Conservation (phyloP, 2,113 vertebrate genomes). For the Podarcis cretensis region DNA sequence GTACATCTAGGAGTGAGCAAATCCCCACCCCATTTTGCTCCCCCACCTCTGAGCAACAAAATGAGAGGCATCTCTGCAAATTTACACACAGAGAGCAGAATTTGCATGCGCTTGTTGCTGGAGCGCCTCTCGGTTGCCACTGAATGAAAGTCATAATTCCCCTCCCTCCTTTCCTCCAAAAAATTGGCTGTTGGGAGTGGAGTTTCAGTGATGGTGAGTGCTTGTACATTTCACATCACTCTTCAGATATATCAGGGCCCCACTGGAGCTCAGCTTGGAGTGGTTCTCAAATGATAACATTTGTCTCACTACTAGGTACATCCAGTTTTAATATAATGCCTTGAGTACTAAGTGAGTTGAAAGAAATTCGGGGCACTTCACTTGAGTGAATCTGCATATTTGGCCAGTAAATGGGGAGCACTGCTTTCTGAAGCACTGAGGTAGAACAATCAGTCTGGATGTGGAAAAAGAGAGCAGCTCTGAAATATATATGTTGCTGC, state of each 20-base stretch:
- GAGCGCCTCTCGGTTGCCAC: neutral
- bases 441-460: neutral
- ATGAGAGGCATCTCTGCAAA: neutral
- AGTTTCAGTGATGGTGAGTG: neutral
- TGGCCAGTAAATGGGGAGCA: neutral
- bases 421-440: neutral
- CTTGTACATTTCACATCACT: neutral
- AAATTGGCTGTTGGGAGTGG: neutral
- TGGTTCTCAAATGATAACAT: neutral
- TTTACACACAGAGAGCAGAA: neutral
- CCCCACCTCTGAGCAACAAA: neutral
- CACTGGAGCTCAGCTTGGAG: neutral
- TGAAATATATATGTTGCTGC: conserved; percentile 1
- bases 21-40: neutral
- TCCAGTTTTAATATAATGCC: neutral
- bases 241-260: neutral
- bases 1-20: neutral
- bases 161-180: neutral
- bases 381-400: neutral
- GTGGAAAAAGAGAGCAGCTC: neutral
- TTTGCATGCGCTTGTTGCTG: neutral
- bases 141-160: neutral
- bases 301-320: neutral
- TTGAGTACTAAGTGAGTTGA: neutral
- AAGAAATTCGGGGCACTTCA: neutral